These are phyloP conservation scores for Anagyrus pseudococci DNA, from an alignment of 2,888 invertebrate genomes.

Conservation along the genomic window DNA sequence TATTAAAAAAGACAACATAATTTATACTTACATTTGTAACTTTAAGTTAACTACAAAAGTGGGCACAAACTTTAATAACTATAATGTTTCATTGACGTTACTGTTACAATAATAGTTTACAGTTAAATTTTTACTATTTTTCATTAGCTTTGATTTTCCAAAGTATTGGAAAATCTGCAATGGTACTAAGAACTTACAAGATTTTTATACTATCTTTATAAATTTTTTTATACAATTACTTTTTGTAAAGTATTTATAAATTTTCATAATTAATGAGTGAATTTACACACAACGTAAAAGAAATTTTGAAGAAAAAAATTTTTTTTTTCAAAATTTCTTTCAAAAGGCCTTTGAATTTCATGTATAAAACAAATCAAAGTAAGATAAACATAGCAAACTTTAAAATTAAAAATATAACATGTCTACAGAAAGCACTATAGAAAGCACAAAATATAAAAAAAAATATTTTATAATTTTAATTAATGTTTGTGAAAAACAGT, in stretches of 20 bases:
- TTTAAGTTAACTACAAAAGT: constrained; percentile 32
- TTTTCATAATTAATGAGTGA: constrained; percentile 25
- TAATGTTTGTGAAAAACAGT: no score
- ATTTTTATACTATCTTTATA: constrained; percentile 22
- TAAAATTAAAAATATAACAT: background rate
- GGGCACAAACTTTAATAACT: constrained; percentile 36
- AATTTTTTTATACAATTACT: constrained; percentile 24
- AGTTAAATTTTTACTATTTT: constrained; percentile 30
- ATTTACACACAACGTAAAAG: constrained; percentile 18
- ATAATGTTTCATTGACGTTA: constrained; percentile 35
- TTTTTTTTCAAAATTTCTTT: constrained; percentile 24
- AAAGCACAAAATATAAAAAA: constrained; percentile 36
- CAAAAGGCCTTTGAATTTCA: constrained; percentile 25
- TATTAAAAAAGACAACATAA: constrained; percentile 23
- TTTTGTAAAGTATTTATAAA: constrained; percentile 24
- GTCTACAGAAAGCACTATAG: constrained; percentile 1
- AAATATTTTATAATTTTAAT: no score
- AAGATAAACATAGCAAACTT: constrained; percentile 18
- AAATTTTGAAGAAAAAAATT: constrained; percentile 23
- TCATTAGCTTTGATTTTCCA: constrained; percentile 28
- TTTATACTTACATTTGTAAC: constrained; percentile 33
- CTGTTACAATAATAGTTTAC: constrained; percentile 35
- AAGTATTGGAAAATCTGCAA: constrained; percentile 14
- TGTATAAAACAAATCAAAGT: constrained; percentile 18
- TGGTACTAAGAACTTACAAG: constrained; percentile 20